phyloP scores from a whole-genome alignment of 2,797 vertebrate genomes.

The Danio jaintianensis region DNA sequence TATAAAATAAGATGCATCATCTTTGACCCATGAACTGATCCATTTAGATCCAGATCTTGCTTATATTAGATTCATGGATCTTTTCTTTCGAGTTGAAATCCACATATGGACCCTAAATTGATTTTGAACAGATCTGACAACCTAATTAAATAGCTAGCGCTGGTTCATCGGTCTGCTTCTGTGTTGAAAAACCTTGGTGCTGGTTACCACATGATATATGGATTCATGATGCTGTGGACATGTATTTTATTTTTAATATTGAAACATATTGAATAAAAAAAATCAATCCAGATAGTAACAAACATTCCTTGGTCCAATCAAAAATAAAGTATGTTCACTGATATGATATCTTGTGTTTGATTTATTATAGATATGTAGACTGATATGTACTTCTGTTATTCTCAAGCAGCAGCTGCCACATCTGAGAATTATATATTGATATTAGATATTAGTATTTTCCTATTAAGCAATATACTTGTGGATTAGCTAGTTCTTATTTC shows the following conservation, averaged over 20 bases:
- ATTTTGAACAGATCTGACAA: conserved; percentile 32
- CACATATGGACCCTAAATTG: conserved; percentile 27
- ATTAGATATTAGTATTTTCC: too few species aligned
- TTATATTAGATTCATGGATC: conserved; percentile 1
- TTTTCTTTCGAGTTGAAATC: neutral
- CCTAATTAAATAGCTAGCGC: conserved; percentile 20
- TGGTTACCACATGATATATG: conserved; percentile 1
- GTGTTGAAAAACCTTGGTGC: neutral
- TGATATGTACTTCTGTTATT: neutral
- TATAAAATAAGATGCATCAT: neutral
- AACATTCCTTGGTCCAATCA: neutral
- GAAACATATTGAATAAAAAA: too few species aligned
- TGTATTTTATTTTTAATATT: neutral
- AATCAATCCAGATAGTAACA: neutral
- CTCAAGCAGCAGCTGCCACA: too few species aligned
- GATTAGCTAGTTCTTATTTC: too few species aligned
- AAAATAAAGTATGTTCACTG: neutral
- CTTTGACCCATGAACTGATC: neutral
- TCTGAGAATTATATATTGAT: too few species aligned
- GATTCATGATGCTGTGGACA: neutral
- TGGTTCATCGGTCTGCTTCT: conserved; percentile 28
- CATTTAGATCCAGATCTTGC: neutral
- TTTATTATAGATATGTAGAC: neutral
- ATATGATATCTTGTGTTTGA: neutral
- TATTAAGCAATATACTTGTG: too few species aligned